A percentile compares a stretch with the other conserved stretches of the same genome.
Conservation (phyloP, 2,888 invertebrate species). For the Chrysomela aeneicollis region DNA sequence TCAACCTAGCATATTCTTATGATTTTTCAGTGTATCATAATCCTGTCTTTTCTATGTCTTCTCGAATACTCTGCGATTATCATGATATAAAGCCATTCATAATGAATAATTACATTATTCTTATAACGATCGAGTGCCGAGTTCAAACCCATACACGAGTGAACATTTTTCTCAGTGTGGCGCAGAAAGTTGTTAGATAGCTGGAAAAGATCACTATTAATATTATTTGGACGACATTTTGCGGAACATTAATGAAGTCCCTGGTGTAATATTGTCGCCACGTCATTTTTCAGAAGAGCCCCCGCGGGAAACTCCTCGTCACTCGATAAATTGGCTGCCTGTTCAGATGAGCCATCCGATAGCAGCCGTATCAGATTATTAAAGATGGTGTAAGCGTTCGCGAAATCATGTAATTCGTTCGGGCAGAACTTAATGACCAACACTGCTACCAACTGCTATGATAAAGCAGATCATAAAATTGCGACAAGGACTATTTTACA, state of each 20-base stretch:
- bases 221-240: slow-evolving; percentile 63
- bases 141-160: no score
- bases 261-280: slow-evolving; percentile 62
- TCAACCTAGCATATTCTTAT: no score
- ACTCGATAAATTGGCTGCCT: slow-evolving; percentile 58
- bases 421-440: background rate
- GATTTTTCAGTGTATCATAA: no score
- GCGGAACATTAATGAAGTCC: slow-evolving; percentile 64
- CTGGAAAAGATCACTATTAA: slow-evolving; percentile 60
- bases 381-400: slow-evolving; percentile 39
- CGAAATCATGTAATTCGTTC: slow-evolving; percentile 34
- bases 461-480: no score
- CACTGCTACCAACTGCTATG: slow-evolving; percentile 10
- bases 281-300: slow-evolving; percentile 58
- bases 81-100: no score
- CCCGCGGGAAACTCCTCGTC: slow-evolving; percentile 53
- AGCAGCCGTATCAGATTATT: slow-evolving; percentile 43
- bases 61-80: no score
- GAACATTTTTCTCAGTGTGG: slow-evolving; percentile 18
- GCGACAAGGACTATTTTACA: no score
- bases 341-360: slow-evolving; percentile 48
- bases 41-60: no score
- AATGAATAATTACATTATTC: no score
- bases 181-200: slow-evolving; percentile 31
- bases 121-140: no score